Evolutionary conservation across 2,888 invertebrate species (phyloP).

Genomic region (Osmoderma eremita): DNA sequence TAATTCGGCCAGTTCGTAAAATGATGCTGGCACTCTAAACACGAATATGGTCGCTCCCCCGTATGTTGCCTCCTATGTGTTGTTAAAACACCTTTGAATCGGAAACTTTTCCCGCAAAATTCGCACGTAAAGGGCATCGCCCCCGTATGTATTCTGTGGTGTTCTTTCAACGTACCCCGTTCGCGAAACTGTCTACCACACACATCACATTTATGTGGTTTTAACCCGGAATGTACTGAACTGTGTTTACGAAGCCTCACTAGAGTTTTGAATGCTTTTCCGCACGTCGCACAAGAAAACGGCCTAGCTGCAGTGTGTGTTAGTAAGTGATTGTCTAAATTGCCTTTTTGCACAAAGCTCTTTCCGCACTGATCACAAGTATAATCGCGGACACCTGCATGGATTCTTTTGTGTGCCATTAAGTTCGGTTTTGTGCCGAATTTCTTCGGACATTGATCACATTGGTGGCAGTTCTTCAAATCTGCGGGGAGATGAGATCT

Average conservation of each 20-base stretch:
- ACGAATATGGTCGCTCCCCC: conserved; percentile 77
- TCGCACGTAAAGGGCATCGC: conserved; percentile 82
- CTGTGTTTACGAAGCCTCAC: conserved; percentile 69
- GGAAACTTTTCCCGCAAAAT: conserved; percentile 78
- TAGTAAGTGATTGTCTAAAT: conserved; percentile 68
- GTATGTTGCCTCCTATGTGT: conserved; percentile 80
- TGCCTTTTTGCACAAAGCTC: conserved; percentile 70
- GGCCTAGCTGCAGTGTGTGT: conserved; percentile 67
- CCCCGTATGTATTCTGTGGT: conserved; percentile 80
- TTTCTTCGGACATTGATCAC: conserved; percentile 70
- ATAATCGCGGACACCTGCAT: conserved; percentile 67
- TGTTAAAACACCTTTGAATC: conserved; percentile 79
- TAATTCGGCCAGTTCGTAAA: conserved; percentile 87
- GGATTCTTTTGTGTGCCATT: conserved; percentile 68
- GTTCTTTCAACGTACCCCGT: conserved; percentile 77
- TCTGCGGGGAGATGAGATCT: conserved; percentile 69
- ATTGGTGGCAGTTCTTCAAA: conserved; percentile 68
- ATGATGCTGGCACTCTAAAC: conserved; percentile 76
- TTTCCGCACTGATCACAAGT: conserved; percentile 70
- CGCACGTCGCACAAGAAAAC: conserved; percentile 65
- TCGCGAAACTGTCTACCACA: conserved; percentile 73
- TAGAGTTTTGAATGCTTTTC: conserved; percentile 69
- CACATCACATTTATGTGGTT: conserved; percentile 71
- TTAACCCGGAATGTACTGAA: conserved; percentile 69
- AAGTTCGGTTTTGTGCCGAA: conserved; percentile 70